Conservation (phyloP, 2,888 invertebrate species). For the Stramonita haemastoma region DNA sequence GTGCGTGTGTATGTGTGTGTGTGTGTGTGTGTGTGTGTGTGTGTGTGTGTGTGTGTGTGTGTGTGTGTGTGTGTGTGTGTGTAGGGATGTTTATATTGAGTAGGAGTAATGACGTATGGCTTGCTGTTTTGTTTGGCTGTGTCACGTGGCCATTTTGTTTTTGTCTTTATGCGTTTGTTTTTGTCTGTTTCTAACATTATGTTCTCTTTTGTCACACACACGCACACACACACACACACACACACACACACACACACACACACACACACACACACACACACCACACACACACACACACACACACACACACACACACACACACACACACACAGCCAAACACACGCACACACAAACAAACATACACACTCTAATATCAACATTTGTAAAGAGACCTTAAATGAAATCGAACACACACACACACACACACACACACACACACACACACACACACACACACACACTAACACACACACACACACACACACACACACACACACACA, state of each 20-base stretch:
- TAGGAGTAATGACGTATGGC: too few species aligned
- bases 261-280: neutral
- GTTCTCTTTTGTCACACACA: neutral
- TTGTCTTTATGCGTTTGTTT: too few species aligned
- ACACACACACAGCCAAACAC: neutral
- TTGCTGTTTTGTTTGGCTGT: too few species aligned
- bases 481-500: neutral
- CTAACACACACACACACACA: neutral
- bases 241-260: neutral
- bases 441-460: neutral
- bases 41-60: too few species aligned
- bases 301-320: neutral
- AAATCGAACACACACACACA: neutral
- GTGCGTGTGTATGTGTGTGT: too few species aligned
- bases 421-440: neutral
- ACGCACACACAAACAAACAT: neutral
- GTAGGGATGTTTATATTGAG: too few species aligned
- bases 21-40: too few species aligned
- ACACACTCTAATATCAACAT: neutral
- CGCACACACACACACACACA: neutral
- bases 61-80: too few species aligned
- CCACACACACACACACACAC: too few species aligned
- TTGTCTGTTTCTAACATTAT: too few species aligned
- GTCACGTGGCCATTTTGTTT: too few species aligned
- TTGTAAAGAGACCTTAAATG: too few species aligned